Percentiles rank a stretch among this genome's conserved stretches.
These are phyloP conservation scores for Pseudochirops corinnae DNA, from an alignment of 2,797 vertebrate genomes.

Conservation along the genomic window DNA sequence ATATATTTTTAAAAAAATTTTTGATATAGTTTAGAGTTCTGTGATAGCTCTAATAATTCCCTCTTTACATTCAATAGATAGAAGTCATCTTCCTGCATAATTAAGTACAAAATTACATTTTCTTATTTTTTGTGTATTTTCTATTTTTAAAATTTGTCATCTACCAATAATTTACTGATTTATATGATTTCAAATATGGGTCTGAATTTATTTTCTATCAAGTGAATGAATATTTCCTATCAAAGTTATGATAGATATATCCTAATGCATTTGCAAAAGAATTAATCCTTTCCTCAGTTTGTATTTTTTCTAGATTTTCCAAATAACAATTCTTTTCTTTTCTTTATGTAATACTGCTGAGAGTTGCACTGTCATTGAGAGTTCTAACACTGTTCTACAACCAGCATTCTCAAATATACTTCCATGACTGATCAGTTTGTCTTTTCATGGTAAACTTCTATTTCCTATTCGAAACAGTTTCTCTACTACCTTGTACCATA, in stretches of 20 bases:
- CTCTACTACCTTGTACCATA: background rate
- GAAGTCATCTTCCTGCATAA: background rate
- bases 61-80: background rate
- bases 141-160: background rate
- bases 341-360: background rate
- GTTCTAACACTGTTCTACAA: background rate
- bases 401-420: background rate
- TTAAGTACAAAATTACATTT: background rate
- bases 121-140: background rate
- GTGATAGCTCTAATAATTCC: background rate
- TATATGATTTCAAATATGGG: background rate
- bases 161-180: background rate
- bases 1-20: background rate
- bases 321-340: background rate
- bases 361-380: background rate
- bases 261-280: background rate
- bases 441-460: background rate
- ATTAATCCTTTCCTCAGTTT: background rate
- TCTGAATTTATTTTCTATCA: background rate
- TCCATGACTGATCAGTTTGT: background rate
- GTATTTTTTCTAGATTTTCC: background rate
- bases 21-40: background rate
- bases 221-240: background rate
- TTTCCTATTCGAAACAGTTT: background rate
- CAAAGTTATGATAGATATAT: background rate